Base-by-base conservation (phyloP, 2,888 invertebrate genomes). In the Piscicola geometra region DNA sequence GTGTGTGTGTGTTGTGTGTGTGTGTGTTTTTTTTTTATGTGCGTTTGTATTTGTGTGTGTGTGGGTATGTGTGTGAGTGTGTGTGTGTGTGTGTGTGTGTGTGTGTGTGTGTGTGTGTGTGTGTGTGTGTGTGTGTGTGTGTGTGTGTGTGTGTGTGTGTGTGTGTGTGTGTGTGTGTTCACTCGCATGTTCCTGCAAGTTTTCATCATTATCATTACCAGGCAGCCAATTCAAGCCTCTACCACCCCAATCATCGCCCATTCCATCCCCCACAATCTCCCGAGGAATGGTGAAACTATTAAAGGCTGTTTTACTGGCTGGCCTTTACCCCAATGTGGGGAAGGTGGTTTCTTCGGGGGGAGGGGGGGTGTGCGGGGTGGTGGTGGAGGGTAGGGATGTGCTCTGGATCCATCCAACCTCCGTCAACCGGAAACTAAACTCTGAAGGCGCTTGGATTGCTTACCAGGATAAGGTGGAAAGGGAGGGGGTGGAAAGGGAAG, bases 401-500 rank as follows among this genome's bases (percentile, higher is more conserved):
- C 80, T 80, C 0, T 83, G 83, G 78, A 81, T 82, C 25, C 84
- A 85, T 71, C 84, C 84, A 0, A 81, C 81, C 12, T 85, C 85
- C 32, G 81, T 84, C 56, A 85, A 84, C 78, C 81, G 82, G 60
- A 78, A 76, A 47, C 79, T 84, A 15, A 80, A 80, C 60, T 79
- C 81, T 9, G 81, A 79, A 74, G 83, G 83, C 21, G 25, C 60
- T 5, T 83, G 82, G 82, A 79, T 85, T 41, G 80, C 83, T 3
- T 85, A 80, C 75, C 83, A 82, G 73, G 83, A 84, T 77, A 85
- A 85, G 83, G 84, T 84, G n/a, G n/a, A n/a, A n/a, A n/a, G n/a
- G n/a, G 12, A 95, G 88, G 85, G 95, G 94, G 56, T 92, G 87
- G 85, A 89, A 90, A 80, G 92, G 90, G 0, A 96, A 88, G 0